A percentile compares a stretch with the other conserved stretches of the same genome.
Evolutionary conservation across 2,113 vertebrate genomes (phyloP).

Genomic region (Crotophaga sulcirostris): DNA sequence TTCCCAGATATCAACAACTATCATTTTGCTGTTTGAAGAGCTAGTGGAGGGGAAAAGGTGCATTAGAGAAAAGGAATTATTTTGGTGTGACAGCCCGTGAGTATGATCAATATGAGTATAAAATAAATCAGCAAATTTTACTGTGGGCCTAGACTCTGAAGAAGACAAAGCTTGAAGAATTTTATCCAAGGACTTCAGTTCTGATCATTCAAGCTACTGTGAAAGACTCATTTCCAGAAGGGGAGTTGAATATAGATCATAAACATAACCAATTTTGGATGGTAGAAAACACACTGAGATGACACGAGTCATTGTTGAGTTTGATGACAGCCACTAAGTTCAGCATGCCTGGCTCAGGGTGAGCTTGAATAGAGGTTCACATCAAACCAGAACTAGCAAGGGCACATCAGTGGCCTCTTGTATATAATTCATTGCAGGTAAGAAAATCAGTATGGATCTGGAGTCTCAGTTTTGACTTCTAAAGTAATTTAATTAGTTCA

Average conservation of each 20-base stretch:
- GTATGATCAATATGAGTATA: neutral
- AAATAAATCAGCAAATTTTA: neutral
- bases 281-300: neutral
- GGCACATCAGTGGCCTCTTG: neutral
- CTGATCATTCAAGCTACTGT: neutral
- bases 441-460: neutral
- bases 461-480: neutral
- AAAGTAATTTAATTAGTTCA: neutral
- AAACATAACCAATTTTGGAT: neutral
- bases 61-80: neutral
- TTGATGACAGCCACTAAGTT: neutral
- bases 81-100: neutral
- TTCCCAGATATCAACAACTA: neutral
- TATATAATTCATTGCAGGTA: neutral
- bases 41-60: neutral
- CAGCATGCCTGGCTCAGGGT: neutral
- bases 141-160: neutral
- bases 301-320: neutral
- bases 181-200: neutral
- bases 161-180: neutral
- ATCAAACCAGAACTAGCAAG: neutral
- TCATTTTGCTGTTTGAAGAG: neutral
- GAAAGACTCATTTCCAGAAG: neutral
- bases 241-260: neutral
- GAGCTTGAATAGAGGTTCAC: neutral